These are phyloP conservation scores for Pygoscelis adeliae DNA, from an alignment of 2,113 vertebrate genomes.

Conservation along the genomic window DNA sequence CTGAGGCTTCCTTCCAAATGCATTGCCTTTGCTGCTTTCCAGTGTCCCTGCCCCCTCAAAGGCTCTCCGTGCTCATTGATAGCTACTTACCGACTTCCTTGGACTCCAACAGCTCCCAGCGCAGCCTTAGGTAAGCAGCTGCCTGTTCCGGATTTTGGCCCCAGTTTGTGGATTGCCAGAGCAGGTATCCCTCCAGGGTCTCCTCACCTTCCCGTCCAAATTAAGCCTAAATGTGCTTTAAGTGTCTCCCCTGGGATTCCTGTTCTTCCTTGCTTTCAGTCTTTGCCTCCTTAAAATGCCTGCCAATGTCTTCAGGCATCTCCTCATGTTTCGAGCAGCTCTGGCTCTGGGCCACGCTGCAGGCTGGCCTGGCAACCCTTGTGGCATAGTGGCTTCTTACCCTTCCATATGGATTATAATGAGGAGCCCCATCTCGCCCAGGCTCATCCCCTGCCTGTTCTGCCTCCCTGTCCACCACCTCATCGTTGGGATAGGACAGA, in stretches of 20 bases:
- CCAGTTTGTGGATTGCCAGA: not conserved
- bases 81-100: not conserved
- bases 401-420: not conserved
- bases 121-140: constrained; percentile 40
- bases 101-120: not conserved
- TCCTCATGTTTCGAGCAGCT: not conserved
- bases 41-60: not conserved
- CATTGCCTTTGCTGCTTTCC: not conserved
- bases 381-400: not conserved
- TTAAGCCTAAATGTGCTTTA: constrained; percentile 18
- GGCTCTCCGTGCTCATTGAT: not conserved
- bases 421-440: rapidly evolving
- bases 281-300: constrained; percentile 24
- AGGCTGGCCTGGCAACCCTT: not conserved
- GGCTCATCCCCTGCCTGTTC: not conserved
- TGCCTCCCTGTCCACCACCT: not conserved
- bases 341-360: constrained; percentile 33
- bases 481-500: rapidly evolving
- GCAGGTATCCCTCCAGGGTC: constrained; percentile 33
- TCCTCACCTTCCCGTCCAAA: constrained; percentile 32
- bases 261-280: constrained; percentile 16
- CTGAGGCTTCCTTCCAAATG: not conserved
- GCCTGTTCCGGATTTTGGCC: not conserved
- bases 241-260: not conserved
- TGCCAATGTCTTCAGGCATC: constrained; percentile 45